Evolutionary conservation across 2,888 invertebrate species (phyloP).

Genomic region (Labia minor): DNA sequence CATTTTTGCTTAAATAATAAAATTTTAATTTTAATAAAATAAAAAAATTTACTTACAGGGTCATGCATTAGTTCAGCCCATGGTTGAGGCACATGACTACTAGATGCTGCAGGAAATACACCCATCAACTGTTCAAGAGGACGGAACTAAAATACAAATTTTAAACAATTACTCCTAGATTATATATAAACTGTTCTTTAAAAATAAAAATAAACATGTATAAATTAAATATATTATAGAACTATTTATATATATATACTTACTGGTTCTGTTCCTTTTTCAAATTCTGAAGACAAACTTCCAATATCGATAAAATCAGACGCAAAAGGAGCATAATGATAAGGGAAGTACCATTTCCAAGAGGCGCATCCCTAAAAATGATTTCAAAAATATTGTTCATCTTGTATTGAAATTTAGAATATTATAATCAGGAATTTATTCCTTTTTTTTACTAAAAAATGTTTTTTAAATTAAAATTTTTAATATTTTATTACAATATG

Average conservation of each 20-base stretch:
- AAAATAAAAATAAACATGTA: constrained; percentile 15
- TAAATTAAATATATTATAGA: background rate
- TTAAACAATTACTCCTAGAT: constrained; percentile 16
- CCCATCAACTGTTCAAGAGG: constrained; percentile 99
- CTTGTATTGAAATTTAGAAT: no score
- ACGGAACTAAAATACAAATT: constrained; percentile 56
- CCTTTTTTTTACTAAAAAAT: no score
- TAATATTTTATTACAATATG: no score
- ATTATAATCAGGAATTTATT: no score
- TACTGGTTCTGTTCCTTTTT: constrained; percentile 77
- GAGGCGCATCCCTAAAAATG: constrained; percentile 81
- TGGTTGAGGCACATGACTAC: constrained; percentile 81
- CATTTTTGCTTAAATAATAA: no score
- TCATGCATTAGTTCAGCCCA: constrained; percentile 91
- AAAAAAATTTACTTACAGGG: constrained; percentile 50
- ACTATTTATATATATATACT: constrained; percentile 32
- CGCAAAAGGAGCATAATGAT: constrained; percentile 99
- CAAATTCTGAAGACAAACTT: constrained; percentile 77
- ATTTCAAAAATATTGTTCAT: background rate
- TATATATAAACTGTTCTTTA: background rate
- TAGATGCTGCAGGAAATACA: constrained; percentile 96
- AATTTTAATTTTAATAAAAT: no score
- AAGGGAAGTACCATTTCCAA: constrained; percentile 99
- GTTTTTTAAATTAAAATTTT: no score
- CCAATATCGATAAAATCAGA: constrained; percentile 92